Evolutionary conservation across 2,797 vertebrate species (phyloP).

Genomic region (Paratrypauchen microcephalus): DNA sequence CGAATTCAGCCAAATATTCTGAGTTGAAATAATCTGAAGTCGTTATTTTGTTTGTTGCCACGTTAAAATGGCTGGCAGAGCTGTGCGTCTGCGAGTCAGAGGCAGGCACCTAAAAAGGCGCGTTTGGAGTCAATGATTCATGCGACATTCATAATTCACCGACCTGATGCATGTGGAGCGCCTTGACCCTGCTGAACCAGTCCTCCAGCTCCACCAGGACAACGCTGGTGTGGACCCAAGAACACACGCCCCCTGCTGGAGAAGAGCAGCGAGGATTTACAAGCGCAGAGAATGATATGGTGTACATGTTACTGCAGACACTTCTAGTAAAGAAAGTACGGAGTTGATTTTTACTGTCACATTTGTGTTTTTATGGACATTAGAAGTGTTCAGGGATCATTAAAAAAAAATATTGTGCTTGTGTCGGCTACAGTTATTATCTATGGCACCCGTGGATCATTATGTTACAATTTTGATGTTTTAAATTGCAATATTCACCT

Average conservation of each 20-base stretch:
- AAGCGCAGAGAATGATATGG: neutral
- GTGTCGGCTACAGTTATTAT: too few species aligned
- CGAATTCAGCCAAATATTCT: too few species aligned
- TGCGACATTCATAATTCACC: conserved; percentile 82
- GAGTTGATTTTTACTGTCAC: too few species aligned
- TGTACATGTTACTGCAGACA: neutral
- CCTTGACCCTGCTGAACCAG: conserved; percentile 69
- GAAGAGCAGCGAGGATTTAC: neutral
- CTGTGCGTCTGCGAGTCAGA: conserved; percentile 55
- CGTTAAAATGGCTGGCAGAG: conserved; percentile 41
- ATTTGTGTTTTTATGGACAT: too few species aligned
- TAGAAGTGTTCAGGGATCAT: too few species aligned
- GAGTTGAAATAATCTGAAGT: neutral
- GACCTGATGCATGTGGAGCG: conserved; percentile 73
- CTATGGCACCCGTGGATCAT: too few species aligned
- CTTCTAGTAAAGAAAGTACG: neutral
- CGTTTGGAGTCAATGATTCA: conserved; percentile 80
- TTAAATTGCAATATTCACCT: too few species aligned
- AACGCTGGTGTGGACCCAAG: neutral
- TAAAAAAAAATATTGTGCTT: too few species aligned
- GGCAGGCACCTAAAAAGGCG: conserved; percentile 67
- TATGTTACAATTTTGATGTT: too few species aligned
- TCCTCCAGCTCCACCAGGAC: conserved; percentile 46
- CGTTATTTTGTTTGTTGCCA: neutral
- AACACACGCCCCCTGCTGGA: neutral